Base-by-base conservation (phyloP, 2,113 vertebrate species). In the Podocnemis expansa region DNA sequence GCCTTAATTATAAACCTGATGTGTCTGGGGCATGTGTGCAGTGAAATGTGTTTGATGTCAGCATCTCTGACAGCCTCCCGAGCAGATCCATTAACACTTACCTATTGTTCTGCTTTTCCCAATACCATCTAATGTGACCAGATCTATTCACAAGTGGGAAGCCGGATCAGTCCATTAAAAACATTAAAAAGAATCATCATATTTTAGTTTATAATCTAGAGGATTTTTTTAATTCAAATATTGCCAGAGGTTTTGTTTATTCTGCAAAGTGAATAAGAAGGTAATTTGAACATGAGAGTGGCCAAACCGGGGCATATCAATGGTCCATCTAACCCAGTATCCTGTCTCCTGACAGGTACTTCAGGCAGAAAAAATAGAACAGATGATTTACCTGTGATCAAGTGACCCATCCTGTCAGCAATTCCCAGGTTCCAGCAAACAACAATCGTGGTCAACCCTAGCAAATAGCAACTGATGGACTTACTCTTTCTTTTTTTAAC, bases 1-100 rank as follows among this genome's bases (percentile, higher is more conserved):
- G 34, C 16, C 80, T 85, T 89, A 94, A 95, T 85, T 94, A 81
- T 0, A 1, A 89, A 60, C 45, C 81, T 94, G 92, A 86, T 85
- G 91, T 1, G 21, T 12, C 89, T 17, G 27, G 2, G 3, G 78
- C 47, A 52, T 3, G 43, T 41, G 34, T 52, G 41, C 63, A 10
- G 49, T 55, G 8, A 85, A 82, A 80, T 0, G 0, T 58, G 82
- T 43, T 58, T 0, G 1, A 41, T 25, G 70, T 85, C 84, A 8
- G n/a, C 55, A 78, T 55, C 1, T 3, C 34, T 47, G 6, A 0
- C 38, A 67, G 80, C 47, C 45, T 31, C 5, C 16, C 10, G n/a
- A 27, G 31, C 58, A 29, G 31, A 80, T 21, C 9, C 3, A 12
- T 52, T 52, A 43, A 45, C 24, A 19, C 31, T 47, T 78, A 13